phyloP scores from a whole-genome alignment of 2,797 vertebrate genomes.

The Eulemur albifrons region DNA sequence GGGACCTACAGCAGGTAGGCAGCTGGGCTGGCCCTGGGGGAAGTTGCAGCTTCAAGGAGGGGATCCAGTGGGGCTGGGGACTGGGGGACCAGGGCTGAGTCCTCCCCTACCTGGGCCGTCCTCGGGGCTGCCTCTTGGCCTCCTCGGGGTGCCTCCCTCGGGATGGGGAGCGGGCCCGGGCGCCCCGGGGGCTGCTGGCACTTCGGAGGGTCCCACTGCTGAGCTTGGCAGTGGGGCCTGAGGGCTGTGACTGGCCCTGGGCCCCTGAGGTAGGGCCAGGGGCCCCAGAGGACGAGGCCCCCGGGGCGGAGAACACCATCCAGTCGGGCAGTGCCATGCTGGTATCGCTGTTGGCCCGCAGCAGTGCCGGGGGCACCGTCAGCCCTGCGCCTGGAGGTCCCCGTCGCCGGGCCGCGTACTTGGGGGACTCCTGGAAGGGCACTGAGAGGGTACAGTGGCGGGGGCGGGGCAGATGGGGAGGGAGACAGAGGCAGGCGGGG shows the following conservation, averaged over 20 bases:
- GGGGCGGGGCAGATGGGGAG: background rate
- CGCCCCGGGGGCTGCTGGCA: conserved; percentile 94
- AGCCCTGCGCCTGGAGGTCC: conserved; percentile 87
- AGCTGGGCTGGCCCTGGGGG: background rate
- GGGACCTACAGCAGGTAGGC: background rate
- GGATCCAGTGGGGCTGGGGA: background rate
- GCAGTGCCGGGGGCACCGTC: conserved; percentile 88
- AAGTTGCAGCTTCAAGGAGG: fast-evolving
- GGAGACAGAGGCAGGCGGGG: background rate
- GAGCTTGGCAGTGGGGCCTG: conserved; percentile 89
- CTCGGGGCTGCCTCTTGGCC: conserved; percentile 90
- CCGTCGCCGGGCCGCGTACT: conserved; percentile 90
- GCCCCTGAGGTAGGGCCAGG: conserved; percentile 84
- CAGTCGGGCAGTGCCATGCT: conserved; percentile 94
- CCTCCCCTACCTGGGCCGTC: conserved; percentile 89
- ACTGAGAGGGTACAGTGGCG: conserved; percentile 80
- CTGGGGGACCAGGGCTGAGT: background rate
- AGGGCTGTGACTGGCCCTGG: conserved; percentile 81
- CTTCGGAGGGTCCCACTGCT: conserved; percentile 91
- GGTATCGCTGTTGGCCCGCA: conserved; percentile 95
- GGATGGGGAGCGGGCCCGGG: conserved; percentile 92
- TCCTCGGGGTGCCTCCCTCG: conserved; percentile 90
- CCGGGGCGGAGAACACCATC: conserved; percentile 86
- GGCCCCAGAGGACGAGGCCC: conserved; percentile 82
- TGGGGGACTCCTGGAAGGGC: conserved; percentile 94